Conservation (phyloP, 2,113 vertebrate genomes). For the Ginglymostoma cirratum region DNA sequence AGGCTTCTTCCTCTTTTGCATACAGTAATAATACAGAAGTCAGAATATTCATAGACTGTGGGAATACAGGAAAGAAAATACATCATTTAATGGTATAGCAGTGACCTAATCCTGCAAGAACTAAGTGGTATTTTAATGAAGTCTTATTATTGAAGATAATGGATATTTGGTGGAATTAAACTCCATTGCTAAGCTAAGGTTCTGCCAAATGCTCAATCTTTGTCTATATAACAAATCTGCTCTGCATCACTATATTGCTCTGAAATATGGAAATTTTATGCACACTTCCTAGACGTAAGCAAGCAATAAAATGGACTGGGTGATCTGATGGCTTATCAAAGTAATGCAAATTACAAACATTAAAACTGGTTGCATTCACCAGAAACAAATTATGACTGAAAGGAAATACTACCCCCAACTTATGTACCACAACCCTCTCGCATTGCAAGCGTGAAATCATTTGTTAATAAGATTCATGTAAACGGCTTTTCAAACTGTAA, state of each 20-base stretch:
- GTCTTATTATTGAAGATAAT: not conserved
- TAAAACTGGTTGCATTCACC: not conserved
- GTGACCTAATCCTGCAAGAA: not conserved
- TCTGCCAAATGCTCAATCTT: not conserved
- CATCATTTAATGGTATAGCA: not conserved
- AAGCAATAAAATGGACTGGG: not conserved
- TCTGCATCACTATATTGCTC: not conserved
- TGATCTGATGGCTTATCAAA: not conserved
- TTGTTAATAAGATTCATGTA: not conserved
- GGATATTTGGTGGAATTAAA: not conserved
- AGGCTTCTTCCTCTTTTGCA: conserved; percentile 89
- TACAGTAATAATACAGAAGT: conserved; percentile 87
- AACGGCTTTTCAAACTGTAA: not conserved
- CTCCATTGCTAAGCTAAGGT: not conserved
- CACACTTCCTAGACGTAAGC: not conserved
- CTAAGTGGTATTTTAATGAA: not conserved
- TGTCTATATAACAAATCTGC: not conserved
- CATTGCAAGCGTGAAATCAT: not conserved
- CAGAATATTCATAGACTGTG: conserved; percentile 96
- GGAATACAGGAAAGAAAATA: conserved; percentile 39
- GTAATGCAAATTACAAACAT: not conserved
- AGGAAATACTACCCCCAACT: not conserved
- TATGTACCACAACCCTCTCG: not conserved
- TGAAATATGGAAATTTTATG: not conserved
- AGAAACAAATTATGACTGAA: not conserved